Base-by-base conservation (phyloP, 2,888 invertebrate species). In the Eremobia ochroleuca region DNA sequence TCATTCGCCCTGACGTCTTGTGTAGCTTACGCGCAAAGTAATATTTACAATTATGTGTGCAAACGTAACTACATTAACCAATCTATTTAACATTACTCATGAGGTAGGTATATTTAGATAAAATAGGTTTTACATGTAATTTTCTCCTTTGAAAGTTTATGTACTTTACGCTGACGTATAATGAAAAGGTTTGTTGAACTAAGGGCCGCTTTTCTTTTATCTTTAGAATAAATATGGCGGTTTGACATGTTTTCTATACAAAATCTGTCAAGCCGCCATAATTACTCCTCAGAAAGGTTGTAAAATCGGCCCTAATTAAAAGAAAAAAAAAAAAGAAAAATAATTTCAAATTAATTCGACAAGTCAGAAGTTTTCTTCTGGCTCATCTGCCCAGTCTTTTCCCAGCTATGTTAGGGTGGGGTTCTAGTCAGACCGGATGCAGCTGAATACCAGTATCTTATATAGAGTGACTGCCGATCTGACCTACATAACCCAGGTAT, bases 31-130 rank as follows among this genome's bases (percentile, higher is more conserved):
- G 28, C 52, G 61, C 9, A 5, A 21, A 18, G 49, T 34, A 49
- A 67, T 77, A 61, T 52, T 77, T 62, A 28, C 61, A 77, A 78
- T 77, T 52, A 52, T 77, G 5, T 70, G 43, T 43, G 77, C 34
- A 62, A 73, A 40, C 8, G 61, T 46, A 59, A n/a, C 40, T 21
- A 21, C 8, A 75, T 55, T 68, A 68, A 40, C 13, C 8, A 37
- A 31, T 62, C 31, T 34, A 31, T 58, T 76, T 46, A 43, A 43
- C 34, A 15, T 4, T 52, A 43, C 15, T 34, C 4, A 8, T 13
- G 11, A 34, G 15, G 6, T 43, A 25, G 37, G 13, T 49, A 34
- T 11, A 61, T 11, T 34, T 49, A 58, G 31, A 25, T 58, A 68
- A 68, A 55, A 4, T 11, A 11, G n/a, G 52, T 55, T 55, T 55